Evolutionary conservation across 2,113 vertebrate genomes (phyloP).

Genomic region (Salvelinus namaycush): DNA sequence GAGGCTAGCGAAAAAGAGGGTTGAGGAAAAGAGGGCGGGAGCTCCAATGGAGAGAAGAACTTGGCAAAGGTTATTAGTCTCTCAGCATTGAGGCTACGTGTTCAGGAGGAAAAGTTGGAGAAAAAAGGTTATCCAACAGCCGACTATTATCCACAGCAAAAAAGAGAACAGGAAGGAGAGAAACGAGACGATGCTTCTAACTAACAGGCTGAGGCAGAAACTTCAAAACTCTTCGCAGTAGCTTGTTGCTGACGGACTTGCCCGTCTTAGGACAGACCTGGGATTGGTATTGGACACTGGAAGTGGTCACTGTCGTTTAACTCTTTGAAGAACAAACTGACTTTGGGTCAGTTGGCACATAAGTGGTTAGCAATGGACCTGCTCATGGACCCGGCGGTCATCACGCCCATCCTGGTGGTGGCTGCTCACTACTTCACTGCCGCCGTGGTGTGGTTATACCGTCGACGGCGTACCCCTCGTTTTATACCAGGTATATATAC

Average conservation of each 20-base stretch:
- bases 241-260: neutral
- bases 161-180: conserved; percentile 33
- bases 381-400: conserved; percentile 54
- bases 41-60: conserved; percentile 34
- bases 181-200: conserved; percentile 21
- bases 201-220: too few species aligned
- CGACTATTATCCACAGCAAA: neutral
- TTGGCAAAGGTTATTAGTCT: conserved; percentile 38
- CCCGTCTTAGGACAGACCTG: neutral
- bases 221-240: too few species aligned
- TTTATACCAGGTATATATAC: conserved; percentile 51
- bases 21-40: conserved; percentile 8
- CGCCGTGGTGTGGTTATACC: conserved; percentile 71
- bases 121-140: neutral
- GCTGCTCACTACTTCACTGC: conserved; percentile 67
- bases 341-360: neutral
- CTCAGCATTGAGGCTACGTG: conserved; percentile 27
- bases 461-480: conserved; percentile 21
- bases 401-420: conserved; percentile 67
- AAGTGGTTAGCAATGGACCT: conserved; percentile 55
- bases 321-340: neutral
- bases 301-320: too few species aligned
- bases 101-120: conserved; percentile 6
- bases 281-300: neutral
- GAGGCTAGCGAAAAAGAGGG: conserved; percentile 3